These are phyloP conservation scores for Virgularia gustaviana DNA, from an alignment of 92 coral and sea anemone genomes.

Conservation along the genomic window DNA sequence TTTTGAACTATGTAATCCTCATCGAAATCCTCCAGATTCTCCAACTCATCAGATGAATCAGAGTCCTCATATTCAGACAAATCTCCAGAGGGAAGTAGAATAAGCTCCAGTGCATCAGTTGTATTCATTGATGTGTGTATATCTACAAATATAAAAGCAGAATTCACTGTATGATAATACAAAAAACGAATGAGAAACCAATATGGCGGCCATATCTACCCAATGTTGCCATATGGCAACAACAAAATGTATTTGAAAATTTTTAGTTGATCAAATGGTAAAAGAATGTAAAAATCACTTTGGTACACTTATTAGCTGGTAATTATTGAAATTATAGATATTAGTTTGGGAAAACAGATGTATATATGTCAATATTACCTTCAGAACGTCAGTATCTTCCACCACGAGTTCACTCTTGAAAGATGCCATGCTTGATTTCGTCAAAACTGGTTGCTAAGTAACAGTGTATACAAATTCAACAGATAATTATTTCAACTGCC, in stretches of 20 bases:
- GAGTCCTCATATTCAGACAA: background rate
- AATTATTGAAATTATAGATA: background rate
- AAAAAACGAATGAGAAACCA: background rate
- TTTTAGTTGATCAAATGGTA: background rate
- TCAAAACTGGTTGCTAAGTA: background rate
- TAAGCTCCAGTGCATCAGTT: conserved; percentile 2
- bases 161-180: too few relatives aligned
- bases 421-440: conserved; percentile 6
- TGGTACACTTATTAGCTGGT: background rate
- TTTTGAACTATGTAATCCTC: background rate
- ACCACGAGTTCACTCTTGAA: background rate
- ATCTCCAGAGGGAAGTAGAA: background rate
- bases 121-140: background rate
- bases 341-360: background rate
- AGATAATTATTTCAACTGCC: background rate
- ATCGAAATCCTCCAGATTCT: background rate
- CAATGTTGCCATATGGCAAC: conserved; percentile 18
- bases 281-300: background rate
- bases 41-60: background rate
- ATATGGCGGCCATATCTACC: background rate
- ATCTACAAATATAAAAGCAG: too few relatives aligned
- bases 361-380: background rate
- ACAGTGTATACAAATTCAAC: background rate
- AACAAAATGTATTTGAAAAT: background rate
- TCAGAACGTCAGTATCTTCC: background rate